Base-by-base conservation (phyloP, 2,797 vertebrate genomes). In the Schizopygopsis pylzovi region DNA sequence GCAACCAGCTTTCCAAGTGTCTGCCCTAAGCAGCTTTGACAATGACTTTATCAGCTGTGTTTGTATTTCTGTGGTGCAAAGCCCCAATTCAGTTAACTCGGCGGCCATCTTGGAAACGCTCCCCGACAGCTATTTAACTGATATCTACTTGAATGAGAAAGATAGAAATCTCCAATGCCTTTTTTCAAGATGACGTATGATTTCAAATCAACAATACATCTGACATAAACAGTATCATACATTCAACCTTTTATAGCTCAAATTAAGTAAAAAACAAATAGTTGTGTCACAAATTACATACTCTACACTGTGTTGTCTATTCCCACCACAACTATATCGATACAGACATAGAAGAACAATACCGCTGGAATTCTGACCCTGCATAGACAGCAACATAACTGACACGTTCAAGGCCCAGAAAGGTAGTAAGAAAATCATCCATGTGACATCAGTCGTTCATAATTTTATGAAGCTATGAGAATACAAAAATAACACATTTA, bases 1-100 rank as follows among this genome's bases (percentile, higher is more conserved):
- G 11, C 25, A 68, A 67, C 63, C 68, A 22, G 79, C 61, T 47
- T 80, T 61, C n/a, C 77, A 65, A 33, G 5, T 47, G 25, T 80
- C 78, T 13, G 16, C 37, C 41, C 18, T 67, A 80, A 68, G 28
- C 61, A 49, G 43, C 6, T 47, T 28, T 68, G 79, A 81, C 28
- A 79, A 61, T 43, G 39, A 43, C 7, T 61, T 61, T 79, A 22
- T 79, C 54, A 43, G 76, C 18, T 49, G 61, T 45, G 68, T 33
- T 16, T 81, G 61, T 37, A 8, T 43, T 37, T 65, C 41, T 80
- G 15, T 47, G 61, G 10, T 3, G 10, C 41, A 1, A 20, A 33
- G 39, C 43, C n/a, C 43, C 18, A 37, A 47, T 37, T 67, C n/a
- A 65, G 20, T 52, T 68, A 8, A 22, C 18, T 16, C 8, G 16